Percentiles rank a stretch among this genome's conserved stretches.
phyloP scores from a whole-genome alignment of 2,888 invertebrate species.

The Synergus laeviventris region DNA sequence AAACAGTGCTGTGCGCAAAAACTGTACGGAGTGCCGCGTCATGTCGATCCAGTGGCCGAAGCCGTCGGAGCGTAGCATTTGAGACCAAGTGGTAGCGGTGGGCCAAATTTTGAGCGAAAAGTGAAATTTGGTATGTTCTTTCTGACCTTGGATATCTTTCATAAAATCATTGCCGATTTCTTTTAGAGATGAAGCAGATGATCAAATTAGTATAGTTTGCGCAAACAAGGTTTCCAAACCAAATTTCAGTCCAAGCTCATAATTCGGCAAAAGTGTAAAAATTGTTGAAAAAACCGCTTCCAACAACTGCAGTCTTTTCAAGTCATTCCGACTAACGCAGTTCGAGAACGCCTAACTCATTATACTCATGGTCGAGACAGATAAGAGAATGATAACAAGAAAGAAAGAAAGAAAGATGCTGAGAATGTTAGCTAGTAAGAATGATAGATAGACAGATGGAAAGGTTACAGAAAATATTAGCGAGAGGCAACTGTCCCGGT shows the following conservation, averaged over 20 bases:
- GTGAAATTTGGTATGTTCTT: slow-evolving; percentile 22
- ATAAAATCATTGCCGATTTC: background rate
- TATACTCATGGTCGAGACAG: slow-evolving; percentile 35
- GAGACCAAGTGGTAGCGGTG: slow-evolving; percentile 12
- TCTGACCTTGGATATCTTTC: background rate
- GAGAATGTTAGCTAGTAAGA: background rate
- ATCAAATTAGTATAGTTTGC: background rate
- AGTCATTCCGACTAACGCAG: slow-evolving; percentile 18
- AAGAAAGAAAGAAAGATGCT: background rate
- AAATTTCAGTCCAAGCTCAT: background rate
- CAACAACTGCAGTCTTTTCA: background rate
- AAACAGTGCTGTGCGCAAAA: slow-evolving; percentile 32
- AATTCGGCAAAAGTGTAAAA: background rate
- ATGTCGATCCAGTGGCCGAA: background rate
- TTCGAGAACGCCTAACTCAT: slow-evolving; percentile 19
- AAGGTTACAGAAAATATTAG: background rate
- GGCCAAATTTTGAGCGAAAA: background rate
- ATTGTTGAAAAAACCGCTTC: background rate
- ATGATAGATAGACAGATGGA: background rate
- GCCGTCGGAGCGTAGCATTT: slow-evolving; percentile 26
- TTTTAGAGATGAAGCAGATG: background rate
- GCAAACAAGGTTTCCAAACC: background rate
- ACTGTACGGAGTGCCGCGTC: slow-evolving; percentile 22
- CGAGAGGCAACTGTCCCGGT: slow-evolving; percentile 6
- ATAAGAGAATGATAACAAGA: slow-evolving; percentile 33